A percentile compares a stretch with the other conserved stretches of the same genome.
Evolutionary conservation across 2,888 invertebrate species (phyloP).

Genomic region (Shargacucullia verbasci): DNA sequence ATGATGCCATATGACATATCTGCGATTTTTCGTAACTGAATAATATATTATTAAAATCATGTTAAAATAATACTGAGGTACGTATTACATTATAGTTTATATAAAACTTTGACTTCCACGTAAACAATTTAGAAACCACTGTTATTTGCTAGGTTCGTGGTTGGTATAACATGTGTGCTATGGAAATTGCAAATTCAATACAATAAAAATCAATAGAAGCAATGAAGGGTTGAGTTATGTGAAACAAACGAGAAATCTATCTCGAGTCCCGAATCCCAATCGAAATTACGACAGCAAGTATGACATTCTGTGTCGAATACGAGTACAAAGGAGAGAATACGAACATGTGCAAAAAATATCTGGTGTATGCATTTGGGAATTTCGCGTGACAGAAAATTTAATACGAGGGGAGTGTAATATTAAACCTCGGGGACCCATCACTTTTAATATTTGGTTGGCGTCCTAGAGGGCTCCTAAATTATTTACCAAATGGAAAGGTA

Average conservation of each 20-base stretch:
- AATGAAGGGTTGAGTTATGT: slow-evolving; percentile 41
- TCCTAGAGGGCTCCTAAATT: slow-evolving; percentile 88
- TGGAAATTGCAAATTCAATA: slow-evolving; percentile 13
- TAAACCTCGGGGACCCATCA: slow-evolving; percentile 89
- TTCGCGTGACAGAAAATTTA: slow-evolving; percentile 89
- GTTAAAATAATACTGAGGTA: too few species aligned
- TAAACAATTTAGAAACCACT: too few species aligned
- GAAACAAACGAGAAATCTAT: slow-evolving; percentile 49
- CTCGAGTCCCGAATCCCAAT: slow-evolving; percentile 70
- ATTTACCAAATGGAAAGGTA: slow-evolving; percentile 89
- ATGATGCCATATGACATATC: slow-evolving; percentile 69
- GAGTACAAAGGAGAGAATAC: slow-evolving; percentile 83
- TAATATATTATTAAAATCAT: too few species aligned
- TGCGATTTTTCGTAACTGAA: slow-evolving; percentile 5
- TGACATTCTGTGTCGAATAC: slow-evolving; percentile 87
- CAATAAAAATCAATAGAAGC: slow-evolving; percentile 22
- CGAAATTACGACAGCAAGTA: slow-evolving; percentile 70
- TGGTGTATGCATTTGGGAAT: slow-evolving; percentile 88
- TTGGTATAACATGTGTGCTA: slow-evolving; percentile 9
- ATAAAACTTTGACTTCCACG: too few species aligned
- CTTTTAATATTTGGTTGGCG: slow-evolving; percentile 88
- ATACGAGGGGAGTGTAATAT: slow-evolving; percentile 89
- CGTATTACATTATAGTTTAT: too few species aligned
- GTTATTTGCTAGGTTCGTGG: too few species aligned
- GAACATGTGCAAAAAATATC: slow-evolving; percentile 89